Percentiles rank a stretch among this genome's conserved stretches.
Evolutionary conservation across 2,888 invertebrate genomes (phyloP).

Genomic region (Netelia inedita): DNA sequence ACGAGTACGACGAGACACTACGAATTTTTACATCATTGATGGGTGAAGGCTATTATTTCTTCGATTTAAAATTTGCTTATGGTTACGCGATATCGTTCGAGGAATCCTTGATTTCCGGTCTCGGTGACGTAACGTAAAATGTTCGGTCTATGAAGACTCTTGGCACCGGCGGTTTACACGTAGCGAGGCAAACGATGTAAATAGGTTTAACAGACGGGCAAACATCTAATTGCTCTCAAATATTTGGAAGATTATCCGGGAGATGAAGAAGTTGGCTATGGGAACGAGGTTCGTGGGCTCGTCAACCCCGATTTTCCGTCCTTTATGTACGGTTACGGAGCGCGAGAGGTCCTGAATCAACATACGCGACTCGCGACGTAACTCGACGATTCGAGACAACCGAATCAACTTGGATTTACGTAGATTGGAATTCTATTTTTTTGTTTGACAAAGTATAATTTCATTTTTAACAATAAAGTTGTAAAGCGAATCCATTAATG

Average conservation of each 20-base stretch:
- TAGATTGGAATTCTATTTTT: neutral
- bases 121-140: conserved; percentile 26
- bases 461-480: neutral
- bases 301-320: conserved; percentile 58
- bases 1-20: neutral
- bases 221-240: conserved; percentile 84
- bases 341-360: conserved; percentile 67
- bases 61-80: too few relatives aligned
- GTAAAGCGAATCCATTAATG: too few relatives aligned
- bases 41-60: conserved; percentile 2
- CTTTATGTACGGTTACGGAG: conserved; percentile 39
- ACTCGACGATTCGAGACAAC: conserved; percentile 19
- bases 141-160: conserved; percentile 74
- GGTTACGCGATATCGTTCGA: too few relatives aligned
- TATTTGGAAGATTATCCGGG: conserved; percentile 83
- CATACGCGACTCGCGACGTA: conserved; percentile 35
- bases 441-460: neutral
- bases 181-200: conserved; percentile 78
- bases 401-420: conserved; percentile 4
- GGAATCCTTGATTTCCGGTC: conserved; percentile 30
- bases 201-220: conserved; percentile 81
- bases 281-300: conserved; percentile 60
- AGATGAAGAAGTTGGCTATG: conserved; percentile 52
- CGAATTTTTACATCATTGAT: conserved; percentile 6
- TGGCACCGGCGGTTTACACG: conserved; percentile 78